Evolutionary conservation across 2,113 vertebrate genomes (phyloP).

Genomic region (Ceuthmochares aereus): DNA sequence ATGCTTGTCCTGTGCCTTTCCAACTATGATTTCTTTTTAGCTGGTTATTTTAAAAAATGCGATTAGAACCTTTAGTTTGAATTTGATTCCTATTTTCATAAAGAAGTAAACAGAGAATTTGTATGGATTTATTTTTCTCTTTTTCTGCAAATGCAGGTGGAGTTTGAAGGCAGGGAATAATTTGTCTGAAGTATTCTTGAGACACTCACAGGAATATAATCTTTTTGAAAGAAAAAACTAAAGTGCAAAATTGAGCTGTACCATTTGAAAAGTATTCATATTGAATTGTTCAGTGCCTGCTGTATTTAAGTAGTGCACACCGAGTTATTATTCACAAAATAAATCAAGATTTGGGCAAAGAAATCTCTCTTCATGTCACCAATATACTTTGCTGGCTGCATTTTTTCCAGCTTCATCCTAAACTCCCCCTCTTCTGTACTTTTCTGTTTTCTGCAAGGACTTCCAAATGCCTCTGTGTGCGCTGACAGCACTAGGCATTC

Average conservation of each 20-base stretch:
- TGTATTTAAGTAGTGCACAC: not conserved
- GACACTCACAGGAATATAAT: not conserved
- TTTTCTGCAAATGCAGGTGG: not conserved
- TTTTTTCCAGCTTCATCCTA: not conserved
- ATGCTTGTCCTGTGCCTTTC: not conserved
- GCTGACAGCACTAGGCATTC: constrained; percentile 4
- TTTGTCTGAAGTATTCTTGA: not conserved
- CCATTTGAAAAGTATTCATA: not conserved
- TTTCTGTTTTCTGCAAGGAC: not conserved
- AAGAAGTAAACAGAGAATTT: not conserved
- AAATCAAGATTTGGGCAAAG: not conserved
- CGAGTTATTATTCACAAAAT: not conserved
- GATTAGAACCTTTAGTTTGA: not conserved
- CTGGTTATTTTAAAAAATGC: not conserved
- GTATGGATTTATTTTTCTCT: not conserved
- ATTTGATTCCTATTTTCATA: not conserved
- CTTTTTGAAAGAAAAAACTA: not conserved
- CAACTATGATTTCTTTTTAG: not conserved
- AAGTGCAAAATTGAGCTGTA: not conserved
- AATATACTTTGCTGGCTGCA: not conserved
- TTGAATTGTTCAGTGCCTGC: not conserved
- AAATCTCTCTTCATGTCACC: not conserved
- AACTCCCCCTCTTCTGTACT: not conserved
- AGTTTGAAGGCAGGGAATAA: not conserved
- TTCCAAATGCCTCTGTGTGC: not conserved